These are phyloP conservation scores for Sitta carolinensis DNA, from an alignment of 2,797 vertebrate genomes.

Conservation along the genomic window DNA sequence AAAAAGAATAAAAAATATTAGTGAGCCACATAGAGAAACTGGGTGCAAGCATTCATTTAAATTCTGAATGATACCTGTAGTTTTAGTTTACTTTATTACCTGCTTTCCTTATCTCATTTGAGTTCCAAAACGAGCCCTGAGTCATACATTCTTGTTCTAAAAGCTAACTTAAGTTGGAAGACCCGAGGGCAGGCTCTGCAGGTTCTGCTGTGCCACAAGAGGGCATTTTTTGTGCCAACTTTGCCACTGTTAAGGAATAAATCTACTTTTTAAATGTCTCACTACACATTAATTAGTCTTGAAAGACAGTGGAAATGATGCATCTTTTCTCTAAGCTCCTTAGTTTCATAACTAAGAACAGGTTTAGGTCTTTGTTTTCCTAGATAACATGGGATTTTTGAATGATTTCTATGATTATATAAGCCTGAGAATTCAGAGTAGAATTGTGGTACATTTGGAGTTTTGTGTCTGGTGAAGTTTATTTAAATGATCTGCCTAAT, in stretches of 20 bases:
- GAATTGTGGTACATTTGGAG: background rate
- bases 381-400: background rate
- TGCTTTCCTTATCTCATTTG: background rate
- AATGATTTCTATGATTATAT: background rate
- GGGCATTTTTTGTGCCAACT: constrained; percentile 20
- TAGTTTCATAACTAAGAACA: background rate
- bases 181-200: background rate
- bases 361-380: background rate
- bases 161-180: background rate
- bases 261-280: background rate
- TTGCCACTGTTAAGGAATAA: background rate
- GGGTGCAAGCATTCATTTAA: background rate
- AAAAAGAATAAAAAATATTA: background rate
- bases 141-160: background rate
- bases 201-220: constrained; percentile 43
- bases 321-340: background rate
- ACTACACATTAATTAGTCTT: background rate
- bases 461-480: background rate
- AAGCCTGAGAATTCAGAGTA: background rate
- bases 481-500: background rate
- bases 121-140: background rate
- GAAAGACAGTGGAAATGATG: background rate
- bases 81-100: background rate
- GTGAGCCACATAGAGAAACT: background rate
- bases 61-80: background rate